phyloP scores from a whole-genome alignment of 2,797 vertebrate species.

The Coregonus ussuriensis region DNA sequence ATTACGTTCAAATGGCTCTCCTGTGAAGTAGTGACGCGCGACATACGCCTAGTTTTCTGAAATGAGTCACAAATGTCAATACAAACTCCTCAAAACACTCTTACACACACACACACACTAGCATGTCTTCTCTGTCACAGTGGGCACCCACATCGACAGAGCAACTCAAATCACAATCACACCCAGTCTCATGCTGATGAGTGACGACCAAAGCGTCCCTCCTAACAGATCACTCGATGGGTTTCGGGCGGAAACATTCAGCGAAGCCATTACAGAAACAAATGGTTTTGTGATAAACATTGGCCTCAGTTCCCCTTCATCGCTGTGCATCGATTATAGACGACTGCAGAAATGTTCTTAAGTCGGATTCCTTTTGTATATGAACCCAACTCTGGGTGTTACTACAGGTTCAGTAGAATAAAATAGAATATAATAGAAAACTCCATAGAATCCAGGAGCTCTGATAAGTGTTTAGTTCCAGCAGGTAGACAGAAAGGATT shows the following conservation, averaged over 20 bases:
- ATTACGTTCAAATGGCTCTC: too few species aligned
- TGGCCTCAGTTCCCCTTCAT: slow-evolving; percentile 34
- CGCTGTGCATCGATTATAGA: slow-evolving; percentile 48
- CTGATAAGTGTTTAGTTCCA: too few species aligned
- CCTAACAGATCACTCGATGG: slow-evolving; percentile 2
- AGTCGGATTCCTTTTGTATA: slow-evolving; percentile 40
- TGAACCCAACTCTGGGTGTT: not conserved
- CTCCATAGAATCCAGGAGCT: not conserved
- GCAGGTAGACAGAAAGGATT: not conserved
- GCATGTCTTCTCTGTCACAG: not conserved
- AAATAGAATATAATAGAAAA: not conserved
- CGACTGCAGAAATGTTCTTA: slow-evolving; percentile 31
- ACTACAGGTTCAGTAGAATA: not conserved
- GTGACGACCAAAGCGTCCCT: slow-evolving; percentile 23
- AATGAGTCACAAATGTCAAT: too few species aligned
- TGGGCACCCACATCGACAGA: not conserved
- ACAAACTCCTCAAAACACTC: slow-evolving; percentile 1
- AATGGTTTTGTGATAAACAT: slow-evolving; percentile 38
- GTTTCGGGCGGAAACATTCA: slow-evolving; percentile 32
- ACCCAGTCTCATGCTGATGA: slow-evolving; percentile 20
- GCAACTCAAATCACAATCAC: not conserved
- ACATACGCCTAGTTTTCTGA: too few species aligned
- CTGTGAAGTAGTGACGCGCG: too few species aligned
- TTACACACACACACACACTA: slow-evolving; percentile 1
- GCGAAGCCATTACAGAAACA: slow-evolving; percentile 45